Base-by-base conservation (phyloP, 2,888 invertebrate genomes). In the Synergus gifuensis region DNA sequence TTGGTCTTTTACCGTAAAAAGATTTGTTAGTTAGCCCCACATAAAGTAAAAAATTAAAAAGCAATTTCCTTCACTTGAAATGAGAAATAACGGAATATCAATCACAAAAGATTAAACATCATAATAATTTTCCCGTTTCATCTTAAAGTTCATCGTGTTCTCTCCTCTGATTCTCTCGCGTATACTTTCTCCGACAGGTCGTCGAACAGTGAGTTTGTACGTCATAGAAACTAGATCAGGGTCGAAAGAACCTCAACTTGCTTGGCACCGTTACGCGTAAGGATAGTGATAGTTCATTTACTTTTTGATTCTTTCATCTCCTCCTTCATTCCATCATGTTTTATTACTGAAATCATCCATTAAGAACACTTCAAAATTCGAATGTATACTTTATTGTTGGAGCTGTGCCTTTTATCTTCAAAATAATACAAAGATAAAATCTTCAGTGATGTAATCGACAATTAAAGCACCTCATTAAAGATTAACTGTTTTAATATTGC, bases 141-240 rank as follows among this genome's bases (percentile, higher is more conserved):
- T 4, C 73, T 36, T 22, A 22, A 42, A 54, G 49, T 73, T 73
- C 49, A 49, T 73, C 73, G 73, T 73, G n/a, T 73, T 73, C 73
- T 36, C 16, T 73, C 49, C 73, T 36, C 16, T 54, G 49, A 73
- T 73, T 49, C 36, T 54, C 73, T 44, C 79, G 78, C 78, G 81
- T 83, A 79, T 81, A 83, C 84, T 84, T 84, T 84, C 84, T 83
- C 84, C 66, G 60, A 69, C 40, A 64, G 77, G 49, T 63, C 77
- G 63, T 64, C 78, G 77, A 73, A 76, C 77, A 76, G 79, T 79
- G 77, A 79, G 80, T 79, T 81, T 2, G 40, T 77, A 76, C 80
- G 82, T 76, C 80, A 81, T 82, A 66, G 73, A 77, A 86, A 86
- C 83, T 86, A 86, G 86, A 86, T 86, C 86, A 85, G 83, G 85